phyloP scores from a whole-genome alignment of 2,797 vertebrate genomes.

The Cetoscarus ocellatus region DNA sequence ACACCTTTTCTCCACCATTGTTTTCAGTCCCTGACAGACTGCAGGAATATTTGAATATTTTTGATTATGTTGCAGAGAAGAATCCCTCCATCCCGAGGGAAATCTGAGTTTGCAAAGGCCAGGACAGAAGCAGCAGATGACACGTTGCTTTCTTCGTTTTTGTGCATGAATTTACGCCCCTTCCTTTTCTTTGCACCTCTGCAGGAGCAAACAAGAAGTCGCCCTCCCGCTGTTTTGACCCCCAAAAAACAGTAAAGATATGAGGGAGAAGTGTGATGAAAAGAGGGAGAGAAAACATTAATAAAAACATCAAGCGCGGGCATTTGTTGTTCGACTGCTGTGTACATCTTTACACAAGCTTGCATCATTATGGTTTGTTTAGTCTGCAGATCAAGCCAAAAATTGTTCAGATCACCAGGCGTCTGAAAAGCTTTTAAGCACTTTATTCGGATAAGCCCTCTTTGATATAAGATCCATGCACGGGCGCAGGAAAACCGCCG shows the following conservation, averaged over 20 bases:
- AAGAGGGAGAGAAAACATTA: slow-evolving; percentile 72
- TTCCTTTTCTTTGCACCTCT: slow-evolving; percentile 59
- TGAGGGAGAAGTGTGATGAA: slow-evolving; percentile 51
- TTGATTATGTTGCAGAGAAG: slow-evolving; percentile 65
- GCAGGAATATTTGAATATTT: slow-evolving; percentile 72
- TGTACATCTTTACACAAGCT: slow-evolving; percentile 82
- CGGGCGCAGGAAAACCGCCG: slow-evolving; percentile 63
- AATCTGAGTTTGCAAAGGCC: slow-evolving; percentile 59
- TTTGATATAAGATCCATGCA: slow-evolving; percentile 81
- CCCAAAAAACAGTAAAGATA: slow-evolving; percentile 16
- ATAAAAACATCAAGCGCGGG: slow-evolving; percentile 80
- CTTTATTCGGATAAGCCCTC: slow-evolving; percentile 82
- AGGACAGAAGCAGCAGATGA: slow-evolving; percentile 45
- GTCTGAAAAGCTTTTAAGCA: slow-evolving; percentile 85
- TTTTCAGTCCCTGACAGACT: slow-evolving; percentile 56
- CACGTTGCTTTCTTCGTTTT: slow-evolving; percentile 33
- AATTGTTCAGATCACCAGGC: slow-evolving; percentile 82
- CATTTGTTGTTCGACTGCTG: slow-evolving; percentile 80
- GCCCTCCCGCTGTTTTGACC: slow-evolving; percentile 32
- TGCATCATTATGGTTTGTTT: slow-evolving; percentile 85
- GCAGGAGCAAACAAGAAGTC: slow-evolving; percentile 58
- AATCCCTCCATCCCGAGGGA: slow-evolving; percentile 64
- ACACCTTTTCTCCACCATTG: slow-evolving; percentile 75
- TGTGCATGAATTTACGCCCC: slow-evolving; percentile 46
- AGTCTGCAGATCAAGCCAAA: slow-evolving; percentile 82